phyloP scores from a whole-genome alignment of 1,140 invertebrate genomes.

The Drosophila arizonae region DNA sequence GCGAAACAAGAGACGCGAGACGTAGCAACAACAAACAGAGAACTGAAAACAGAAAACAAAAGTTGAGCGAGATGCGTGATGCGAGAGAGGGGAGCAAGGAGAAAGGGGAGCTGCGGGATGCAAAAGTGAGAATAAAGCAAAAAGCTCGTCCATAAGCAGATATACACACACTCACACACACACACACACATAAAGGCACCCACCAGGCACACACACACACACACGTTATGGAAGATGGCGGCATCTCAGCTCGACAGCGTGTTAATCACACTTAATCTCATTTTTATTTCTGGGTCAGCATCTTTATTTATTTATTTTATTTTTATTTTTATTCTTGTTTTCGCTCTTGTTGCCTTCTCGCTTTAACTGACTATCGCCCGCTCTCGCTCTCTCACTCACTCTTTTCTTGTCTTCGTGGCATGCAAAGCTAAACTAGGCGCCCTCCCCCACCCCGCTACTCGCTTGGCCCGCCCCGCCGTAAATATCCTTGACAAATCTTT shows the following conservation, averaged over 20 bases:
- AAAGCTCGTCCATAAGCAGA: slow-evolving; percentile 27
- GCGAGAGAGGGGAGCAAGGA: background rate
- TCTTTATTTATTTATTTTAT: slow-evolving; percentile 68
- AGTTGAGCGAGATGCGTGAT: background rate
- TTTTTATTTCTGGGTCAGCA: slow-evolving; percentile 82
- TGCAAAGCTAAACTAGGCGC: slow-evolving; percentile 63
- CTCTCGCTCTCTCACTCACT: background rate
- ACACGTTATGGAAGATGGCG: slow-evolving; percentile 52
- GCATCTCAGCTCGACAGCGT: slow-evolving; percentile 68
- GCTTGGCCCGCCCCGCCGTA: slow-evolving; percentile 53
- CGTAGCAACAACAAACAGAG: background rate
- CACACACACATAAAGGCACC: background rate
- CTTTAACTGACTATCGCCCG: background rate
- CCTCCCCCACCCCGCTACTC: background rate
- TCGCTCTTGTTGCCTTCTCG: slow-evolving; percentile 1
- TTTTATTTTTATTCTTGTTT: slow-evolving; percentile 31
- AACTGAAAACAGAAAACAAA: slow-evolving; percentile 8
- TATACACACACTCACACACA: slow-evolving; percentile 14
- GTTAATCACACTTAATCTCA: slow-evolving; percentile 82
- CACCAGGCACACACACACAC: background rate
- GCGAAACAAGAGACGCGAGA: background rate
- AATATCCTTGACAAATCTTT: slow-evolving; percentile 81
- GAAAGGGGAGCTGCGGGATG: slow-evolving; percentile 13
- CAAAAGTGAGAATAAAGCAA: slow-evolving; percentile 60
- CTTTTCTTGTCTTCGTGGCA: slow-evolving; percentile 27